phyloP scores from a whole-genome alignment of 2,113 vertebrate species.

The Martes martes region DNA sequence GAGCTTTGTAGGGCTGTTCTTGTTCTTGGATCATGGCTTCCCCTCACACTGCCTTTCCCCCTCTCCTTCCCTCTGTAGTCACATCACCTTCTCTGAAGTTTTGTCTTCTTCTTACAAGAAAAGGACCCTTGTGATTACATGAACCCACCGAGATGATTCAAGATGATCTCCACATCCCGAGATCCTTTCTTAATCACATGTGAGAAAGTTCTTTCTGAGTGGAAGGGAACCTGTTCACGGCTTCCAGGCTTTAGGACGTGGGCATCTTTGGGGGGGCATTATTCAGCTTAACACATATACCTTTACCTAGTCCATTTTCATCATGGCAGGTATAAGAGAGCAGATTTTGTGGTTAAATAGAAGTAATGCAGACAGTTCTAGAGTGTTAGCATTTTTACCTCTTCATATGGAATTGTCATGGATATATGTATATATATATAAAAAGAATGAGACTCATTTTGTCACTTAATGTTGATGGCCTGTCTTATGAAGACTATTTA shows the following conservation, averaged over 20 bases:
- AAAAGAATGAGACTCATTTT: not conserved
- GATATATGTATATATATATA: not conserved
- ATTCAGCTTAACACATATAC: not conserved
- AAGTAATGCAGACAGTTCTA: not conserved
- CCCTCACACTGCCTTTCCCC: not conserved
- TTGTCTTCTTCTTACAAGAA: not conserved
- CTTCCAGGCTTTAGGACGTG: not conserved
- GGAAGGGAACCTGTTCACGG: not conserved
- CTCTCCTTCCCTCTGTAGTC: not conserved
- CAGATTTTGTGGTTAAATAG: not conserved
- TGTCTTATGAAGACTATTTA: not conserved
- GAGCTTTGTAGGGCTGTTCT: not conserved
- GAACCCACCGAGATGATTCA: not conserved
- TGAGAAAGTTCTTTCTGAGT: not conserved
- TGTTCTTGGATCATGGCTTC: accelerated
- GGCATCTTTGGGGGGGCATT: not conserved
- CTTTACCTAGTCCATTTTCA: not conserved
- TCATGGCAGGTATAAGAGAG: not conserved
- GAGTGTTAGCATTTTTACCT: not conserved
- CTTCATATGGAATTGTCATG: not conserved
- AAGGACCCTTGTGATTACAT: not conserved
- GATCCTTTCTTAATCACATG: not conserved
- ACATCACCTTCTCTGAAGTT: not conserved
- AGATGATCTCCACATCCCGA: not conserved
- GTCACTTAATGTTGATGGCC: not conserved